A percentile compares a stretch with the other conserved stretches of the same genome.
Evolutionary conservation across 2,113 vertebrate genomes (phyloP).

Genomic region (Apteryx owenii): DNA sequence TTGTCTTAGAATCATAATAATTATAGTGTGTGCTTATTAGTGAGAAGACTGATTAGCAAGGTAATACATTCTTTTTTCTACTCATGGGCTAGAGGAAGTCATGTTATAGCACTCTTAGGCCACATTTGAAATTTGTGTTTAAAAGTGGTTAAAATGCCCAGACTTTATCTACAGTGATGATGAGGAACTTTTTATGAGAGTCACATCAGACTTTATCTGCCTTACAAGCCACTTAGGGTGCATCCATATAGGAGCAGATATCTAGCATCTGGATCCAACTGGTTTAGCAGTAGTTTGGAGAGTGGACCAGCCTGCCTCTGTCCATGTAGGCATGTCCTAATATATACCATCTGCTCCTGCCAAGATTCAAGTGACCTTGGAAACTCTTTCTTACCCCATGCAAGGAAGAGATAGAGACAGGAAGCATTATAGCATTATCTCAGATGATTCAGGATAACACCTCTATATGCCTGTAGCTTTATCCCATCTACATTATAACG

Average conservation of each 20-base stretch:
- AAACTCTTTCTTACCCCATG: not conserved
- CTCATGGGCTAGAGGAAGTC: not conserved
- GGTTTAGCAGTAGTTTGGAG: not conserved
- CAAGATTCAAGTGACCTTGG: not conserved
- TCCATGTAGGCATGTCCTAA: not conserved
- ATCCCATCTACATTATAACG: not conserved
- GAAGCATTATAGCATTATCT: not conserved
- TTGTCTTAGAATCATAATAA: slow-evolving; percentile 1
- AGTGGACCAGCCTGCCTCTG: not conserved
- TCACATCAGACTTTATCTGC: not conserved
- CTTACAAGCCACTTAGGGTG: not conserved
- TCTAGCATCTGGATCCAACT: not conserved
- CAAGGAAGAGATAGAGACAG: not conserved
- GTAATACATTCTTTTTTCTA: not conserved
- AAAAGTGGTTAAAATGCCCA: not conserved
- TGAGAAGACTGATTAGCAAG: not conserved
- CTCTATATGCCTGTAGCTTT: not conserved
- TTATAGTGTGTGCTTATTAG: not conserved
- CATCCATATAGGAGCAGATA: not conserved
- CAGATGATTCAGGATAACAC: not conserved
- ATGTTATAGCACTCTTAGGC: not conserved
- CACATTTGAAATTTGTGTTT: not conserved
- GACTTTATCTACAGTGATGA: not conserved
- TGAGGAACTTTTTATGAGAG: not conserved
- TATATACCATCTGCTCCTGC: not conserved